Percentiles rank a stretch among this genome's conserved stretches.
Conservation (phyloP, 2,113 vertebrate genomes). For the Tragelaphus imberbis region DNA sequence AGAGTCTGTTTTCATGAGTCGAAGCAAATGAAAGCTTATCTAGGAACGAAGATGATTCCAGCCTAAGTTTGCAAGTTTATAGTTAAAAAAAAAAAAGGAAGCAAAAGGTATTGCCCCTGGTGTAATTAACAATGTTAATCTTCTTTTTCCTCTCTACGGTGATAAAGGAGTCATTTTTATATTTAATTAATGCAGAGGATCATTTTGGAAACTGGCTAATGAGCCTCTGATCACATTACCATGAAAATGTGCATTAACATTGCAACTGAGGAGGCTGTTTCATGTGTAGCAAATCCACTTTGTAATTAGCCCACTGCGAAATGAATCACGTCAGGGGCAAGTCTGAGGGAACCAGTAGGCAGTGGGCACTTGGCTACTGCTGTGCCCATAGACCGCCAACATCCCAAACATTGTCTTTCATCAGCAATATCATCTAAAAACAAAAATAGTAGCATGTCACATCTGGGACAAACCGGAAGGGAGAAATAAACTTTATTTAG, state of each 20-base stretch:
- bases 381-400: constrained; percentile 80
- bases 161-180: constrained; percentile 90
- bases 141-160: constrained; percentile 81
- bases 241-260: constrained; percentile 90
- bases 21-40: constrained; percentile 52
- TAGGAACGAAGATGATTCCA: constrained; percentile 21
- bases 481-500: constrained; percentile 76
- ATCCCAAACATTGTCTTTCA: constrained; percentile 60
- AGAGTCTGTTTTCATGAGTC: constrained; percentile 74
- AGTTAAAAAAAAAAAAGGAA: constrained; percentile 45
- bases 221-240: constrained; percentile 93
- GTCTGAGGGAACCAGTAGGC: constrained; percentile 68
- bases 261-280: constrained; percentile 82
- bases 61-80: constrained; percentile 59
- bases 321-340: constrained; percentile 79
- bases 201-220: constrained; percentile 93
- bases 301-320: constrained; percentile 89
- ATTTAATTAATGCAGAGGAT: constrained; percentile 94
- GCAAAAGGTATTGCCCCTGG: constrained; percentile 76
- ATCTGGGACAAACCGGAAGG: constrained; percentile 65
- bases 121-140: constrained; percentile 86
- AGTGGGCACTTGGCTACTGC: constrained; percentile 73
- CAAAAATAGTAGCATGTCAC: constrained; percentile 66
- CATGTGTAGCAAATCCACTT: constrained; percentile 85
- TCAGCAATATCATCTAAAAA: constrained; percentile 68